Evolutionary conservation across 2,888 invertebrate species (phyloP).

Genomic region (Adelphocoris suturalis): DNA sequence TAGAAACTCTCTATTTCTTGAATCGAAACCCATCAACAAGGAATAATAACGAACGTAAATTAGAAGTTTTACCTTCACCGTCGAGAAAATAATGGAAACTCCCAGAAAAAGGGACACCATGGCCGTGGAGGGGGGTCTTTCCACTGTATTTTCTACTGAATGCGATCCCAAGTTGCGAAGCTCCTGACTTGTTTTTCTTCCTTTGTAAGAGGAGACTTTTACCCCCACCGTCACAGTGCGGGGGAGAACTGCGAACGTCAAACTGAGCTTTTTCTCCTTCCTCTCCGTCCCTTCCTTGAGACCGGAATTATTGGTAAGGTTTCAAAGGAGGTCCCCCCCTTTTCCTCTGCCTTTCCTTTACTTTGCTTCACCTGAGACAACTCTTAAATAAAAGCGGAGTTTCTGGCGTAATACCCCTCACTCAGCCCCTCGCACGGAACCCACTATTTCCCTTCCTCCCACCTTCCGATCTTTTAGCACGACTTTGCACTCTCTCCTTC

Average conservation of each 20-base stretch:
- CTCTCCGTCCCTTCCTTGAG: not conserved
- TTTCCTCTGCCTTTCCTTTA: not conserved
- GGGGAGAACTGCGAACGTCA: not conserved
- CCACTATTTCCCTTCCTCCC: not conserved
- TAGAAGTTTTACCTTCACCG: not conserved
- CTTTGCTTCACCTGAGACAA: conserved; percentile 71
- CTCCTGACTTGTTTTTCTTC: conserved; percentile 28
- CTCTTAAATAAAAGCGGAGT: conserved; percentile 70
- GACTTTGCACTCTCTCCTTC: conserved; percentile 51
- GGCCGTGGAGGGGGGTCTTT: not conserved
- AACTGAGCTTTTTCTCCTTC: conserved; percentile 15
- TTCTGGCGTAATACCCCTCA: conserved; percentile 38
- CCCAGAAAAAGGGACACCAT: not conserved
- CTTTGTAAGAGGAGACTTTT: conserved; percentile 54
- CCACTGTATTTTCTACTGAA: conserved; percentile 34
- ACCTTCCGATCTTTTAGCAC: conserved; percentile 31
- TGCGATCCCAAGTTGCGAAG: conserved; percentile 43
- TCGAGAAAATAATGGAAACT: not conserved
- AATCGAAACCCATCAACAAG: not conserved
- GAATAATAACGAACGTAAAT: not conserved
- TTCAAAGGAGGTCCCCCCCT: conserved; percentile 47
- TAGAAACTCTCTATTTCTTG: not conserved
- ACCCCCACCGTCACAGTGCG: conserved; percentile 26
- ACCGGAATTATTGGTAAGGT: conserved; percentile 58
- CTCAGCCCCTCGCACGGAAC: not conserved